Evolutionary conservation across 2,888 invertebrate genomes (phyloP).

Genomic region (Anodontia alba): DNA sequence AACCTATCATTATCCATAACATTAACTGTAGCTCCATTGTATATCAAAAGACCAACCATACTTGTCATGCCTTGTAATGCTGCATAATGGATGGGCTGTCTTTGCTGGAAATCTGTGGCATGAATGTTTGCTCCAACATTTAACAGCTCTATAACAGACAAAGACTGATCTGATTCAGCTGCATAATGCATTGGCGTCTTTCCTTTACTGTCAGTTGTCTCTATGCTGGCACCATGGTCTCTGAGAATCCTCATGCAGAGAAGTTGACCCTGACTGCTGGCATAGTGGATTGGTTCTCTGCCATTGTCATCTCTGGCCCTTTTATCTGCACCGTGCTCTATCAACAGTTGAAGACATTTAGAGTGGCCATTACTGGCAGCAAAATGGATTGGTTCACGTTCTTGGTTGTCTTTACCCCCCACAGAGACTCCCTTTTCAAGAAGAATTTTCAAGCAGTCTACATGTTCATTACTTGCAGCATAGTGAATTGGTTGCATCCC

Average conservation of each 20-base stretch:
- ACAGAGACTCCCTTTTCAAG: not conserved
- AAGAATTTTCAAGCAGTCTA: not conserved
- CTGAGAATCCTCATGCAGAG: not conserved
- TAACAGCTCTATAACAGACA: not conserved
- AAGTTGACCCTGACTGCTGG: not conserved
- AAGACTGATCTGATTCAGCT: not conserved
- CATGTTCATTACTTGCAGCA: constrained; percentile 4
- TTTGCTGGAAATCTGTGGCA: not conserved
- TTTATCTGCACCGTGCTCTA: not conserved
- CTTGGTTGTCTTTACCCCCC: not conserved
- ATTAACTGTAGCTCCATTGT: not conserved
- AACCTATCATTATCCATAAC: not conserved
- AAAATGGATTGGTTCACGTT: constrained; percentile 1
- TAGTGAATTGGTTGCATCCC: constrained; percentile 8
- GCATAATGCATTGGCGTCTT: constrained; percentile 2
- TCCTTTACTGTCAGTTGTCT: not conserved
- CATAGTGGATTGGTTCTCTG: not conserved
- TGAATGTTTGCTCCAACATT: not conserved
- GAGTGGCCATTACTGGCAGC: not conserved
- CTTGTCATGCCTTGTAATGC: not conserved
- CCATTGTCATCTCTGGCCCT: not conserved
- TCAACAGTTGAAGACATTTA: not conserved
- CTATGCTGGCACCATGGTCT: not conserved
- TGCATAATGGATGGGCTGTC: not conserved
- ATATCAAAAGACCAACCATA: not conserved